These are phyloP conservation scores for Aeoliscus strigatus DNA, from an alignment of 2,797 vertebrate species.

Conservation along the genomic window DNA sequence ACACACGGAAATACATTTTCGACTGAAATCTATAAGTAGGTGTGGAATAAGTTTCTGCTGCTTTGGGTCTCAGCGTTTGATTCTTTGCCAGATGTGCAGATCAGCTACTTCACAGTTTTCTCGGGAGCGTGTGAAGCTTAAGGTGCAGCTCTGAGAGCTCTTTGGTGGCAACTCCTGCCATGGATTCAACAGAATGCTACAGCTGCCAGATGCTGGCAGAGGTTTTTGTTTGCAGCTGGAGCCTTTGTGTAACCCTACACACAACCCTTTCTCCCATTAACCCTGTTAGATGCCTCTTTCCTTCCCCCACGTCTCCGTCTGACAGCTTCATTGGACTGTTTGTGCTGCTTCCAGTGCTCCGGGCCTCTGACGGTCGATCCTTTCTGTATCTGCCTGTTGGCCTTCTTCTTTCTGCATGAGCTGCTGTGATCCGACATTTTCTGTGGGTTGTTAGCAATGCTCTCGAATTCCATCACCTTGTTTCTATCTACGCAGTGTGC, in stretches of 20 bases:
- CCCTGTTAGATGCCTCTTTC: slow-evolving; percentile 1
- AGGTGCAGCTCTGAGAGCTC: slow-evolving; percentile 29
- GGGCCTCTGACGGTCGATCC: slow-evolving; percentile 10
- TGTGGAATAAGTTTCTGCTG: slow-evolving; percentile 18
- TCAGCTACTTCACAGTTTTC: slow-evolving; percentile 30
- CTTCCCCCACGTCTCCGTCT: slow-evolving; percentile 7
- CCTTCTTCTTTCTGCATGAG: slow-evolving; percentile 10
- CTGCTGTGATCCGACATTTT: slow-evolving; percentile 11
- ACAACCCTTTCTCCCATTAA: slow-evolving; percentile 14
- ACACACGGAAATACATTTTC: slow-evolving; percentile 18
- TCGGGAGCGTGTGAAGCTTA: slow-evolving; percentile 43
- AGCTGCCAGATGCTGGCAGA: slow-evolving; percentile 14
- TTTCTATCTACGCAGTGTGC: too few species aligned
- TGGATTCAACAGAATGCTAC: too few species aligned
- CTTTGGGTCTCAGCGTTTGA: slow-evolving; percentile 39
- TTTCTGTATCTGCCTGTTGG: slow-evolving; percentile 12
- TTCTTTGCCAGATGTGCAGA: slow-evolving; percentile 36
- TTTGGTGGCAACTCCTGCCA: too few species aligned
- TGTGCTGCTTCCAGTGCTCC: slow-evolving; percentile 12
- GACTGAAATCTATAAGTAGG: slow-evolving; percentile 37
- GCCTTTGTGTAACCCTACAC: slow-evolving; percentile 6
- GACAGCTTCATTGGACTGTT: slow-evolving; percentile 22
- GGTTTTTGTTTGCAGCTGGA: slow-evolving; percentile 9
- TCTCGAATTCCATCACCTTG: too few species aligned
- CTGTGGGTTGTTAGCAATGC: slow-evolving; percentile 8